Conservation (phyloP, 2,888 invertebrate species). For the Tiliacea aurago region DNA sequence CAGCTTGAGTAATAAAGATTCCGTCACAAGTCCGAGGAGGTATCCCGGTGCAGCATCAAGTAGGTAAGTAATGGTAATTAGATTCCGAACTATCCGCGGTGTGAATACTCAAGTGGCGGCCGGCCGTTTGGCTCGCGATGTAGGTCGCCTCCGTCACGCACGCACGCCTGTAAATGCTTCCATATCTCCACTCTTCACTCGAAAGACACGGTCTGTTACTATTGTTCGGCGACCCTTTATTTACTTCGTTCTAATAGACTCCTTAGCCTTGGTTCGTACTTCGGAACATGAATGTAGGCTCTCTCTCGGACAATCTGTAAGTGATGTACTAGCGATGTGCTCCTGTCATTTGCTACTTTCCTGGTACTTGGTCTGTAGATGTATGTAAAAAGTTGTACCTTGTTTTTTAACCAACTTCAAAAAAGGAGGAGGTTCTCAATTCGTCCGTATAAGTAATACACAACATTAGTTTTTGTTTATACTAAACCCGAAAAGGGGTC, state of each 20-base stretch:
- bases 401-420: background rate
- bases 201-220: slow-evolving; percentile 70
- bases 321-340: slow-evolving; percentile 5
- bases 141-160: slow-evolving; percentile 82
- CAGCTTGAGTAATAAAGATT: slow-evolving; percentile 22
- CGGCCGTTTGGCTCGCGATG: slow-evolving; percentile 71
- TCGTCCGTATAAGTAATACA: no score
- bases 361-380: background rate
- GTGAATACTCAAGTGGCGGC: slow-evolving; percentile 79
- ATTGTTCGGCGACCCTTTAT: slow-evolving; percentile 73
- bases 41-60: slow-evolving; percentile 71
- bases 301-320: slow-evolving; percentile 36
- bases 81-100: slow-evolving; percentile 77
- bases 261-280: slow-evolving; percentile 43
- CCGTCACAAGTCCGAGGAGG: slow-evolving; percentile 28
- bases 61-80: slow-evolving; percentile 83
- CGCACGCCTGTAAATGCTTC: slow-evolving; percentile 70
- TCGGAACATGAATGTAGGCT: slow-evolving; percentile 17
- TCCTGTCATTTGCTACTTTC: slow-evolving; percentile 14
- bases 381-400: no score
- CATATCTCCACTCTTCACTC: slow-evolving; percentile 66
- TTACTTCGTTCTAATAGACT: slow-evolving; percentile 52
- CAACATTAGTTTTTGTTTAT: no score
- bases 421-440: no score
- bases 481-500: no score